Evolutionary conservation across 2,113 vertebrate genomes (phyloP).

Genomic region (Barnardius zonarius): DNA sequence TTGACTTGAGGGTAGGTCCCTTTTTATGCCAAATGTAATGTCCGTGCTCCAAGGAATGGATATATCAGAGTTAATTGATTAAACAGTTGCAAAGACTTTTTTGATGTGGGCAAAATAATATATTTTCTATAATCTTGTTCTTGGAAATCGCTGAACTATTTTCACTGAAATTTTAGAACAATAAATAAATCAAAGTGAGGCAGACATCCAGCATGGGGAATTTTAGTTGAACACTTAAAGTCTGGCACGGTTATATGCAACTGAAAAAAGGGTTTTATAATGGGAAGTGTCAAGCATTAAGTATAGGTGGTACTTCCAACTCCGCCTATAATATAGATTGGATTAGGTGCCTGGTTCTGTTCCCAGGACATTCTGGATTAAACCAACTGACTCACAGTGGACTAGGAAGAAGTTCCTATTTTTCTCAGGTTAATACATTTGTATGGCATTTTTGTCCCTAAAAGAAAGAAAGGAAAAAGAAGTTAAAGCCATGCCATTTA

Average conservation of each 20-base stretch:
- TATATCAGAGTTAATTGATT: not conserved
- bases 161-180: slow-evolving; percentile 49
- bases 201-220: slow-evolving; percentile 22
- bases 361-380: slow-evolving; percentile 17
- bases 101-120: not conserved
- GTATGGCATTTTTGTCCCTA: not conserved
- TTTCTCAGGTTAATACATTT: not conserved
- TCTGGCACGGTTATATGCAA: slow-evolving; percentile 28
- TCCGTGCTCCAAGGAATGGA: not conserved
- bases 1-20: not conserved
- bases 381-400: not conserved
- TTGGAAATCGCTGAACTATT: slow-evolving; percentile 42
- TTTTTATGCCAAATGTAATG: not conserved
- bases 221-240: slow-evolving; percentile 15
- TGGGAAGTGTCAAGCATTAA: slow-evolving; percentile 53
- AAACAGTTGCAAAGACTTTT: not conserved
- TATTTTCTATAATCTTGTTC: slow-evolving; percentile 14
- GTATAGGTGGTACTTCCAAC: slow-evolving; percentile 56
- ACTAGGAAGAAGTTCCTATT: slow-evolving; percentile 16
- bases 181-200: slow-evolving; percentile 51
- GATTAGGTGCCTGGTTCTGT: slow-evolving; percentile 8
- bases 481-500: not conserved
- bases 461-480: not conserved
- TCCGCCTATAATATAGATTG: slow-evolving; percentile 15
- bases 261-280: slow-evolving; percentile 39